A percentile compares a stretch with the other conserved stretches of the same genome.
Conservation (phyloP, 2,888 invertebrate genomes). For the Cerastis leucographa region DNA sequence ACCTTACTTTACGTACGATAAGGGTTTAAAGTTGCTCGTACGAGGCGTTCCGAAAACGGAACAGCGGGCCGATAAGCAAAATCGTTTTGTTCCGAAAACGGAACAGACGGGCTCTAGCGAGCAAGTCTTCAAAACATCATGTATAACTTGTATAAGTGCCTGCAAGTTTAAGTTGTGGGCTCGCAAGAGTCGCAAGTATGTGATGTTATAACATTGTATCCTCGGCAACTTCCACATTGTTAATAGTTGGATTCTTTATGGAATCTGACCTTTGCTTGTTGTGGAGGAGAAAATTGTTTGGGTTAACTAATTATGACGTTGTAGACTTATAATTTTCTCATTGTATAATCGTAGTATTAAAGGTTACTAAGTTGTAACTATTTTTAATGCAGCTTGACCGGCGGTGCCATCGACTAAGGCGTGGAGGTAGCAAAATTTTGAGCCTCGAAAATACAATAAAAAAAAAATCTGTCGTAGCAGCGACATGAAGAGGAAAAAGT, state of each 20-base stretch:
- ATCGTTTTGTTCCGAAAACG: no score
- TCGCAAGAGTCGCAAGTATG: conserved; percentile 49
- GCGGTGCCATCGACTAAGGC: neutral
- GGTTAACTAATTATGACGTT: conserved; percentile 5
- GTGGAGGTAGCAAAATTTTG: neutral
- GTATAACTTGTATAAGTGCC: conserved; percentile 24
- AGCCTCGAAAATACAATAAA: no score
- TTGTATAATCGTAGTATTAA: neutral
- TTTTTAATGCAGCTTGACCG: neutral
- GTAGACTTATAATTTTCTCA: neutral
- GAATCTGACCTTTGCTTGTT: conserved; percentile 39
- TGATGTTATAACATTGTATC: conserved; percentile 46
- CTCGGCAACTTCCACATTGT: conserved; percentile 37
- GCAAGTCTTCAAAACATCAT: conserved; percentile 29
- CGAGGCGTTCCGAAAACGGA: no score
- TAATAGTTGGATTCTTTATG: conserved; percentile 42
- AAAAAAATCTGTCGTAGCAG: neutral
- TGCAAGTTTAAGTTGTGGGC: conserved; percentile 32
- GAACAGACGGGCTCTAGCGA: no score
- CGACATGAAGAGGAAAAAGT: neutral
- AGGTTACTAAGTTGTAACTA: neutral
- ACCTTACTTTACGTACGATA: no score
- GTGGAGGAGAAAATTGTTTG: conserved; percentile 7
- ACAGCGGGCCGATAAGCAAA: no score
- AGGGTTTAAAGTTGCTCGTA: no score